Conservation (phyloP, 1,140 invertebrate genomes). For the Sycobia sp. region DNA sequence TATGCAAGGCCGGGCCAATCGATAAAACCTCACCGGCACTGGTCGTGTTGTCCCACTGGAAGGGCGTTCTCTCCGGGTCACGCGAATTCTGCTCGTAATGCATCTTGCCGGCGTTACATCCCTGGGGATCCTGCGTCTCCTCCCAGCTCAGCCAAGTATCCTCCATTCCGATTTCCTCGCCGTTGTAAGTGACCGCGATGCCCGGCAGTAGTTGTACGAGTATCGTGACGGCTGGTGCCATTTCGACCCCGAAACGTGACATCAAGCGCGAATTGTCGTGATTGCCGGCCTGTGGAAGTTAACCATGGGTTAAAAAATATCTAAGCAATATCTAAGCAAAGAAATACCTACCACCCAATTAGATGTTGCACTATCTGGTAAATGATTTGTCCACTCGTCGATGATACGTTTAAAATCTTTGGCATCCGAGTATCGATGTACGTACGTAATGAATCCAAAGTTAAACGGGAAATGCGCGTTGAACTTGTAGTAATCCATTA, state of each 20-base stretch:
- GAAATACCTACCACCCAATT: conserved; percentile 60
- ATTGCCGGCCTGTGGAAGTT: conserved; percentile 65
- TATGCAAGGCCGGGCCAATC: too few species aligned
- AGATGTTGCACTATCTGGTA: conserved; percentile 55
- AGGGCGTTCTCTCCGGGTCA: conserved; percentile 75
- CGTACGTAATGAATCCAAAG: conserved; percentile 58
- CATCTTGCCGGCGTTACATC: conserved; percentile 63
- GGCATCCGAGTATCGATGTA: conserved; percentile 57
- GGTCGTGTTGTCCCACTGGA: conserved; percentile 71
- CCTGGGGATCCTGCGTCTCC: conserved; percentile 66
- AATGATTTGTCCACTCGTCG: conserved; percentile 58
- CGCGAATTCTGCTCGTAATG: conserved; percentile 63
- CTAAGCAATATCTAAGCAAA: too few species aligned
- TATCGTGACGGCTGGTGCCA: conserved; percentile 72
- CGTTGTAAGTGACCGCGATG: conserved; percentile 78
- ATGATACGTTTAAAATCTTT: conserved; percentile 54
- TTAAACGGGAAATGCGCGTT: conserved; percentile 72
- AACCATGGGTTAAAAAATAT: neutral
- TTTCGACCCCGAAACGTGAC: conserved; percentile 66
- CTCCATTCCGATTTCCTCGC: conserved; percentile 75
- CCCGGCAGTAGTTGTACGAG: conserved; percentile 74
- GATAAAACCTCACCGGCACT: conserved; percentile 63
- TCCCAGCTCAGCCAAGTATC: conserved; percentile 64
- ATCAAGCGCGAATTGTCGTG: conserved; percentile 69
- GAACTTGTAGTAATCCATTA: conserved; percentile 66